Base-by-base conservation (phyloP, 2,888 invertebrate genomes). In the Strigamia crassipes region DNA sequence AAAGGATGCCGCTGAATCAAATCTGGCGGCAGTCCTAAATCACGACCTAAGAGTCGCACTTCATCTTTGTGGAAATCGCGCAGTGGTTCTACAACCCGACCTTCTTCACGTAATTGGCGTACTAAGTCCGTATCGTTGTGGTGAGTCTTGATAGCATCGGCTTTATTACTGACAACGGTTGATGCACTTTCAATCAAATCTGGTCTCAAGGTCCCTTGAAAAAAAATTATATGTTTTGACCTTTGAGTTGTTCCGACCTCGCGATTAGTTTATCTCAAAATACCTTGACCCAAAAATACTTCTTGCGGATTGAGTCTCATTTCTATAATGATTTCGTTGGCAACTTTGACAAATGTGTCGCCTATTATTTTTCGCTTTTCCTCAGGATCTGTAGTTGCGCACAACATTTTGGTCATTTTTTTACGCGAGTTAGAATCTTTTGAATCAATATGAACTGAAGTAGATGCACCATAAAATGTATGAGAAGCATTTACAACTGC, bases 41-140 rank as follows among this genome's bases (percentile, higher is more conserved):
- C 96, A 86, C 92, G 90, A 81, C 99, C 99, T 84, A 99, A 89
- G 82, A 92, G 91, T 83, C 99, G 91, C 27, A 96, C 94, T 91
- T 99, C 99, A 87, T 99, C 99, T 90, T 99, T 99, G 89, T 99
- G 99, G 88, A 99, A 99, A 90, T 99, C 99, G 89, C 93, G 94
- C 82, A 99, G 90, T n/a, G 99, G 99, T 89, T 99, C 99, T 13
- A 99, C 94, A 23, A 99, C 97, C 82, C 96, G 91, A 13, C 97
- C 97, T 87, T 90, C 86, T 34, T 89, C 88, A 85, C 93, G 90
- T 85, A 95, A 89, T 85, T 92, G 90, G 83, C 97, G 90, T 82
- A 99, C 96, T 82, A 99, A 90, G 87, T 96, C 96, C 13, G 97
- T 97, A 89, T 99, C 99, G 89, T 99, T 99, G 90, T 99, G 99